A percentile compares a stretch with the other conserved stretches of the same genome.
phyloP scores from a whole-genome alignment of 2,888 invertebrate genomes.

The Julus scandinavius region DNA sequence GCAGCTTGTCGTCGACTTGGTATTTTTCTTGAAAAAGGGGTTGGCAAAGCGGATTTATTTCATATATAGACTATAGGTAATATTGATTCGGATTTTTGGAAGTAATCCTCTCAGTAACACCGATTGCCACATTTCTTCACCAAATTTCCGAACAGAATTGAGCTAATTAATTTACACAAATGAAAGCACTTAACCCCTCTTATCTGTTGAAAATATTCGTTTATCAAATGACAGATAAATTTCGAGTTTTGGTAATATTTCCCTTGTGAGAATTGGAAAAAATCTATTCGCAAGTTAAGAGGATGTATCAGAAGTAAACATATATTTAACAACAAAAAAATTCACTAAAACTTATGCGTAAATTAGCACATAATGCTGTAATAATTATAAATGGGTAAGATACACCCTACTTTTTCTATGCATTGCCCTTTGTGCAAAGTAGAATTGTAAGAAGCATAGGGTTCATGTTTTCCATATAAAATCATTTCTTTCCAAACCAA shows the following conservation, averaged over 20 bases:
- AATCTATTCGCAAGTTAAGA: no score
- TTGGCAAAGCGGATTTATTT: background rate
- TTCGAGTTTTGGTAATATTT: background rate
- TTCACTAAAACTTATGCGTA: no score
- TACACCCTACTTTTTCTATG: no score
- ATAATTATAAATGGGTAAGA: no score
- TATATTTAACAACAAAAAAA: no score
- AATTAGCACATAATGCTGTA: no score
- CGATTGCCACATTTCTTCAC: background rate
- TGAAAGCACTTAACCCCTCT: background rate
- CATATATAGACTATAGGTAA: background rate
- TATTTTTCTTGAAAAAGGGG: background rate
- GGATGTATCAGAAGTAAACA: no score
- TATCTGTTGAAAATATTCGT: background rate
- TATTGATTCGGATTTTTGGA: conserved; percentile 7
- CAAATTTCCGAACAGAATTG: background rate
- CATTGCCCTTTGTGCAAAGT: no score
- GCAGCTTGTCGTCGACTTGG: background rate
- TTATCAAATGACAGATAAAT: background rate
- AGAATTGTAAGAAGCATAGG: no score
- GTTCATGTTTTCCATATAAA: no score
- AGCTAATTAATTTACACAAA: background rate
- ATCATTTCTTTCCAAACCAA: no score
- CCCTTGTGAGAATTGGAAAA: no score
- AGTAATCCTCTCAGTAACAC: conserved; percentile 4